Evolutionary conservation across 2,888 invertebrate genomes (phyloP), one percentile per base, ranked within the genome.

Genomic region (Sminthurides aquaticus): DNA sequence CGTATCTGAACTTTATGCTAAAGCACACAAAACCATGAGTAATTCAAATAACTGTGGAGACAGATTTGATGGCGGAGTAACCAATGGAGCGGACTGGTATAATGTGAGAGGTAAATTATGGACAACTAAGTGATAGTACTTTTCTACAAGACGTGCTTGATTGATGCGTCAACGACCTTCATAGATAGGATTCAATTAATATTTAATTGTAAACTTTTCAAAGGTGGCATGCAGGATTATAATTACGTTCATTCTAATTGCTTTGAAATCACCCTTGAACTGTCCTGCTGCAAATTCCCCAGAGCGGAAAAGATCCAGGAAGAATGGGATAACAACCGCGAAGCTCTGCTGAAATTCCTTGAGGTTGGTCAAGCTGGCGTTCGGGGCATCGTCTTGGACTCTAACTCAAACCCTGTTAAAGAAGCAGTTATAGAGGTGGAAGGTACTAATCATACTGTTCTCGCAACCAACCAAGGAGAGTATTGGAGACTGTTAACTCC

Each of bases 181-280:
- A n/a, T n/a, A n/a, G n/a, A n/a, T n/a, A n/a, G n/a, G n/a, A n/a
- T n/a, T n/a, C n/a, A n/a, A n/a, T n/a, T n/a, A n/a, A n/a, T n/a
- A n/a, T n/a, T n/a, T n/a, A n/a, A n/a, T n/a, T n/a, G n/a, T n/a
- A n/a, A n/a, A n/a, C n/a, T n/a, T n/a, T n/a, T n/a, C n/a, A n/a
- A n/a, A n/a, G 91, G 94, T 76, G 98, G 98, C 54, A 99, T 99
- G 98, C 91, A 91, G 81, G 99, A 99, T 80, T 99, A 91, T 82
- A 99, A 98, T 81, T 99, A 99, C 79, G 84, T 91, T 2, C 86
- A 89, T 77, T 92, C 92, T 1, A 98, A 97, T 80, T 92, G 95
- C 78, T 92, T 95, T 78, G 99, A 99, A 79, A 86, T 99, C 65
- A 99, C 99, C 0, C 86, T 99, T 76, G 99, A 99, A 78, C 79